Evolutionary conservation across 2,888 invertebrate genomes (phyloP).

Genomic region (Microctonus aethiopoides): DNA sequence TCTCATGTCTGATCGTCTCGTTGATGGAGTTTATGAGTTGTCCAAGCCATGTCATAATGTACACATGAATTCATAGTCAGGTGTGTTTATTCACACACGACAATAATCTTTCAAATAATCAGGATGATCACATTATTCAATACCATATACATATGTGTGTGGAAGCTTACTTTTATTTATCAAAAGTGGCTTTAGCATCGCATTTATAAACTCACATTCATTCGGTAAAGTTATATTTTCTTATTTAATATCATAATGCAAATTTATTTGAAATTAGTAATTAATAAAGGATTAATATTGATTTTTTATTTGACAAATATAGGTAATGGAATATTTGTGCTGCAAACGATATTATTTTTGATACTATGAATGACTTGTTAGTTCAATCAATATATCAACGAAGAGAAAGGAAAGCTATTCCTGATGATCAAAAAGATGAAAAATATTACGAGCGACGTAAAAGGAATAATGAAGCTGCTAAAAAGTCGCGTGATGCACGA

Average conservation of each 20-base stretch:
- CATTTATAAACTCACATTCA: not conserved
- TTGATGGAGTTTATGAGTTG: not conserved
- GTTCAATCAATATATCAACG: conserved; percentile 71
- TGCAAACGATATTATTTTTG: not conserved
- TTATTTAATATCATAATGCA: not conserved
- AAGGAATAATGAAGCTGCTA: conserved; percentile 91
- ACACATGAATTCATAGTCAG: conserved; percentile 6
- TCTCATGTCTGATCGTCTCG: not conserved
- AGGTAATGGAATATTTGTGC: too few species aligned
- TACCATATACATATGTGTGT: not conserved
- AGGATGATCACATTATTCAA: conserved; percentile 20
- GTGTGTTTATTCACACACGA: conserved; percentile 18
- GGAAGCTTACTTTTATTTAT: not conserved
- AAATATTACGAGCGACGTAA: conserved; percentile 90
- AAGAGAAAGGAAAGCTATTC: conserved; percentile 88
- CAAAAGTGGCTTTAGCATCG: not conserved
- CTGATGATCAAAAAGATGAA: conserved; percentile 87
- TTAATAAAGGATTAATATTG: not conserved
- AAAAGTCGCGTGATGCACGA: conserved; percentile 89
- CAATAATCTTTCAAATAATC: conserved; percentile 17
- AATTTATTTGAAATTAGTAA: not conserved
- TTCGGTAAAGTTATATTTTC: not conserved
- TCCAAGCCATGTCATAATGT: not conserved
- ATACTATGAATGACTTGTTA: not conserved
- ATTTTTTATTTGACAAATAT: too few species aligned